Evolutionary conservation across 1,140 invertebrate genomes (phyloP), one percentile per base, ranked within the genome.

Genomic region (Asobara japonica): DNA sequence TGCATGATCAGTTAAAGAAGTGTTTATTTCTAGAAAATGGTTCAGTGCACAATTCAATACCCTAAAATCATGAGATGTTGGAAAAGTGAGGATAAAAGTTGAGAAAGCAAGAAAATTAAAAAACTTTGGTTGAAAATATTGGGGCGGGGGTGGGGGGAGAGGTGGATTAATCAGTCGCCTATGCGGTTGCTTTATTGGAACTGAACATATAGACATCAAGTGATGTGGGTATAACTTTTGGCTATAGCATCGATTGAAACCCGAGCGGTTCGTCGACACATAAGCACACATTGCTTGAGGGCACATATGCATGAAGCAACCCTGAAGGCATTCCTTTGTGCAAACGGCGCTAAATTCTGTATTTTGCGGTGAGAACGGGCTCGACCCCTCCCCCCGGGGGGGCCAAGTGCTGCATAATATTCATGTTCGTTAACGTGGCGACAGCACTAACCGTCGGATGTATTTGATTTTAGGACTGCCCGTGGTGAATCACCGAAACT

Each of bases 331-430:
- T 20, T 69, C 66, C 45, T 69, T 69, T 69, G 66, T 69, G 66
- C 45, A 69, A 69, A 56, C 45, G 66, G 66, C 29, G 66, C 45
- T 69, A 69, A 69, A 69, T 69, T 69, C 29, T 33, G 45, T 30
- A 56, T 56, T 69, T 62, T 62, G 27, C 29, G 60, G 60, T 62
- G n/a, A 62, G 29, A 30, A 13, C n/a, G 27, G 25, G 60, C n/a
- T 45, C 1, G n/a, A 45, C 41, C 41, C 41, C 36, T 11, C 13
- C 27, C 29, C 41, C 10, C 6, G 10, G 41, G 18, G n/a, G n/a
- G 22, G 51, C 5, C 60, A 62, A 31, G n/a, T 62, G 7, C 18
- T 13, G 20, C 11, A 56, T 56, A 25, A 56, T 27, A 56, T 56
- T 56, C 51, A 56, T 22, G 20, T 56, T 25, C 51, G 51, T 56